phyloP scores from a whole-genome alignment of 1,140 invertebrate genomes.

The Zaprionus kolodkinae region DNA sequence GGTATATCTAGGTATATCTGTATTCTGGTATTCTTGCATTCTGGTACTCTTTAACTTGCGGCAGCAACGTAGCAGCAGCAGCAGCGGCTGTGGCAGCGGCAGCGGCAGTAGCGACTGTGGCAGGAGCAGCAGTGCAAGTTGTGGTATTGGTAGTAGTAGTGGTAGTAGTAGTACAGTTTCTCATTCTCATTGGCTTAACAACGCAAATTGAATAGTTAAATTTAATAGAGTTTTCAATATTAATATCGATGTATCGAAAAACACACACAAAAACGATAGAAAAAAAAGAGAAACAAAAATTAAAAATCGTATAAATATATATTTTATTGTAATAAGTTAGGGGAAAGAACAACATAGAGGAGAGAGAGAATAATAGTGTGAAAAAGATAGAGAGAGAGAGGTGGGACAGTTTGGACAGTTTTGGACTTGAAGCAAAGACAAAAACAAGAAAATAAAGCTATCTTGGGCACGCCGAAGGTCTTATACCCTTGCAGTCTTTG shows the following conservation, averaged over 20 bases:
- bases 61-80: constrained; percentile 15
- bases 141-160: constrained; percentile 78
- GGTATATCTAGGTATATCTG: constrained; percentile 47
- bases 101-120: constrained; percentile 55
- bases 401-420: neutral
- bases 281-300: constrained; percentile 59
- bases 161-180: constrained; percentile 80
- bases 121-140: constrained; percentile 80
- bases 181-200: constrained; percentile 84
- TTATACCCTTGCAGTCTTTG: too few relatives aligned
- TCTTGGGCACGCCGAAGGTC: too few relatives aligned
- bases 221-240: constrained; percentile 76
- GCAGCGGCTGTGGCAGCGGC: constrained; percentile 29
- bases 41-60: constrained; percentile 12
- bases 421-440: constrained; percentile 37
- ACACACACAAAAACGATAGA: constrained; percentile 64
- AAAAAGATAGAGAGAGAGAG: constrained; percentile 5
- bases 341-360: constrained; percentile 41
- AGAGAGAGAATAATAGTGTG: constrained; percentile 1
- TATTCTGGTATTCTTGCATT: constrained; percentile 28
- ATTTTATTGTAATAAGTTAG: constrained; percentile 28
- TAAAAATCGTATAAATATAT: constrained; percentile 55
- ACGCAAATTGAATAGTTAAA: constrained; percentile 83
- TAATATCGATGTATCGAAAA: constrained; percentile 68
- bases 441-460: constrained; percentile 11